These are phyloP conservation scores for Sebastolobus altivelis DNA, from an alignment of 2,797 vertebrate species.

Conservation along the genomic window DNA sequence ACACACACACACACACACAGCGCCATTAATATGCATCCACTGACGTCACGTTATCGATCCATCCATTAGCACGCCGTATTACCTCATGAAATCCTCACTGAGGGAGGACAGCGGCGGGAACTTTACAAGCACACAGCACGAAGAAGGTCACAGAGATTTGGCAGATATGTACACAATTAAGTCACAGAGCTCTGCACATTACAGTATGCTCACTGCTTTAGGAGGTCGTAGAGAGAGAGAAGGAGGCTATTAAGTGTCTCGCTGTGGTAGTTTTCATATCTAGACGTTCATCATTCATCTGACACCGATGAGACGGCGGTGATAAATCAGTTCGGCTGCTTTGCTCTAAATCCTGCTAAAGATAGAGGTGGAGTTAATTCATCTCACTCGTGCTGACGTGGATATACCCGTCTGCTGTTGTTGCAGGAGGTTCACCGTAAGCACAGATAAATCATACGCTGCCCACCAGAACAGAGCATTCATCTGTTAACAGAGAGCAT, in stretches of 20 bases:
- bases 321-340: conserved; percentile 69
- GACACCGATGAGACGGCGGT: conserved; percentile 46
- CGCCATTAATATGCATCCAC: conserved; percentile 69
- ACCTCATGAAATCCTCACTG: conserved; percentile 60
- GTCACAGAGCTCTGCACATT: conserved; percentile 33
- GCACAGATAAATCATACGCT: conserved; percentile 63
- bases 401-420: conserved; percentile 51
- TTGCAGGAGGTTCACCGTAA: conserved; percentile 37
- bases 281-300: conserved; percentile 65
- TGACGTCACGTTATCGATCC: conserved; percentile 71
- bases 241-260: conserved; percentile 36
- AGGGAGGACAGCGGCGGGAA: conserved; percentile 40
- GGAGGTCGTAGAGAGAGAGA: conserved; percentile 30
- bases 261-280: conserved; percentile 52
- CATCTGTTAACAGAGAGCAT: conserved; percentile 38
- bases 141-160: conserved; percentile 50
- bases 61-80: conserved; percentile 57
- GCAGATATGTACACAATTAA: conserved; percentile 52
- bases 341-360: conserved; percentile 62
- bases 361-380: conserved; percentile 66
- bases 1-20: conserved; percentile 28
- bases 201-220: conserved; percentile 1
- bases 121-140: conserved; percentile 26
- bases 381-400: conserved; percentile 71
- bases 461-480: conserved; percentile 39